These are phyloP conservation scores for Phytoseiulus persimilis DNA, from an alignment of 2,888 invertebrate genomes.

Conservation along the genomic window DNA sequence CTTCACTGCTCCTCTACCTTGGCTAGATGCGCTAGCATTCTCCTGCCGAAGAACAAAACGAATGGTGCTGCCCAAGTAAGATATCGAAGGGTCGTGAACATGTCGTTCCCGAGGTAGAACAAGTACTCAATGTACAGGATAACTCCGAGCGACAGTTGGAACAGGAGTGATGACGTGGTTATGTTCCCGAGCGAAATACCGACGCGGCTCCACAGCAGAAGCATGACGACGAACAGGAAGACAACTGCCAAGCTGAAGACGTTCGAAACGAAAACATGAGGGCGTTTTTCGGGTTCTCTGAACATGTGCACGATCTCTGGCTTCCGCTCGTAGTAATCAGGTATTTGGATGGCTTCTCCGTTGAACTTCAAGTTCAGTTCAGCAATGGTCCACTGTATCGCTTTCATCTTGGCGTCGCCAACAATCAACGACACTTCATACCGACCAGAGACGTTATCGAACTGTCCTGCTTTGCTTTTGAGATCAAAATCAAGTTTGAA, in stretches of 20 bases:
- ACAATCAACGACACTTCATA: conserved; percentile 75
- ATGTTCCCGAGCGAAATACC: conserved; percentile 46
- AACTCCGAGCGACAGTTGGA: conserved; percentile 19
- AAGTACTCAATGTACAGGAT: conserved; percentile 32
- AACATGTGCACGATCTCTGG: conserved; percentile 62
- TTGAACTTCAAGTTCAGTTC: background rate
- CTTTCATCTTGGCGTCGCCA: conserved; percentile 65
- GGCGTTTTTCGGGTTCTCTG: conserved; percentile 81
- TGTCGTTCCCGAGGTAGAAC: conserved; percentile 28
- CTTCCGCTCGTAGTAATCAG: conserved; percentile 43
- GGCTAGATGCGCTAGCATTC: conserved; percentile 22
- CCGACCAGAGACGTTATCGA: conserved; percentile 65
- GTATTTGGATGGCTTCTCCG: conserved; percentile 29
- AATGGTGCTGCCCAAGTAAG: conserved; percentile 27
- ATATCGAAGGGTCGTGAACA: conserved; percentile 15
- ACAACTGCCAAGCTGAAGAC: conserved; percentile 76
- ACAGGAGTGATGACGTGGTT: conserved; percentile 13
- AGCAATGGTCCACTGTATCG: background rate
- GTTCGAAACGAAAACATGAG: conserved; percentile 75
- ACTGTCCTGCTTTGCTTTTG: conserved; percentile 67
- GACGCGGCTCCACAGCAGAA: conserved; percentile 62
- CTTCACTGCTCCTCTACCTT: background rate
- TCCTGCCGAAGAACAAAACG: conserved; percentile 10
- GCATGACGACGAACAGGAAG: conserved; percentile 64
- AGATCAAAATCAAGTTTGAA: conserved; percentile 57